phyloP scores from a whole-genome alignment of 2,888 invertebrate species.

The Heteropelma amictum region DNA sequence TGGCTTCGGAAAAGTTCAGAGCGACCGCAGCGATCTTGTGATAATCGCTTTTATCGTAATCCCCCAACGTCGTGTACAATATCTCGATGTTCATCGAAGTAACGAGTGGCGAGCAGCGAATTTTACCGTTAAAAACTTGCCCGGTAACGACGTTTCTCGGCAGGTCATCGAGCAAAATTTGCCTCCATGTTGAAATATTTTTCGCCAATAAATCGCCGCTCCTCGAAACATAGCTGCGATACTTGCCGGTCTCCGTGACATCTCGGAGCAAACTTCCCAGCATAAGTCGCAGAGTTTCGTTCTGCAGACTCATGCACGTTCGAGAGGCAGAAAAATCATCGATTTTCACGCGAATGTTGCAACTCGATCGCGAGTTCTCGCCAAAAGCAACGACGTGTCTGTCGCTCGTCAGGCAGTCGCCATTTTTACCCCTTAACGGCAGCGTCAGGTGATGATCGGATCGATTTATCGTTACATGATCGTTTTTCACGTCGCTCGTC shows the following conservation, averaged over 20 bases:
- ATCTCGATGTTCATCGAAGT: conserved; percentile 71
- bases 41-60: conserved; percentile 67
- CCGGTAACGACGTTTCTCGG: conserved; percentile 66
- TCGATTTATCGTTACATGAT: conserved; percentile 62
- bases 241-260: conserved; percentile 67
- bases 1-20: conserved; percentile 67
- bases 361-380: conserved; percentile 70
- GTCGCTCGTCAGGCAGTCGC: conserved; percentile 64
- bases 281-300: conserved; percentile 67
- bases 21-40: conserved; percentile 69
- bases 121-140: conserved; percentile 61
- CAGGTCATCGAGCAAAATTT: conserved; percentile 76
- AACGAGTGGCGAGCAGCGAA: conserved; percentile 71
- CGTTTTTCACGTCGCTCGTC: conserved; percentile 56
- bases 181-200: conserved; percentile 78
- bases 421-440: conserved; percentile 65
- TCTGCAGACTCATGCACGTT: conserved; percentile 72
- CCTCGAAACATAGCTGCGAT: conserved; percentile 75
- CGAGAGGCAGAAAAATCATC: conserved; percentile 67
- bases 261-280: conserved; percentile 66
- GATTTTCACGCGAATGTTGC: conserved; percentile 64
- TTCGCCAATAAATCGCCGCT: conserved; percentile 79
- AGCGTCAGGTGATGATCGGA: conserved; percentile 70
- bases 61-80: conserved; percentile 68
- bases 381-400: conserved; percentile 71